Base-by-base conservation (phyloP, 2,797 vertebrate genomes). In the Tenualosa ilisha region DNA sequence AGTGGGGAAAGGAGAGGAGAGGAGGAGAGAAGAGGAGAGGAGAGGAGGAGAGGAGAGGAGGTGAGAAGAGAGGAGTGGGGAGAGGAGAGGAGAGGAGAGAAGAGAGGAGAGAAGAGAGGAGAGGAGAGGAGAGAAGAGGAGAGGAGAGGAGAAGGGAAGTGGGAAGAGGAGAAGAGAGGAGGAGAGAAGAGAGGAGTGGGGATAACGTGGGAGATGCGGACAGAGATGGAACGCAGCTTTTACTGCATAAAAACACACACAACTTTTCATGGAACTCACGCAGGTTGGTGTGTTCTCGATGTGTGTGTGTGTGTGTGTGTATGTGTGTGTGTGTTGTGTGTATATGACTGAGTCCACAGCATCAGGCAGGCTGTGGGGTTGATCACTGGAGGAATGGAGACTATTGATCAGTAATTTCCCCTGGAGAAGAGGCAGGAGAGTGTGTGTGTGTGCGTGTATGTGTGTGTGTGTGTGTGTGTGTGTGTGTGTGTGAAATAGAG, bases 251-350 rank as follows among this genome's bases (percentile, higher is more conserved):
- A 63, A 63, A 6, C n/a, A 1, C n/a, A 26, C 61, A 63, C n/a
- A 0, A 24, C n/a, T 26, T 24, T 2, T 8, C 61, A 63, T n/a
- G 9, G 2, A 11, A 63, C 61, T 63, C n/a, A 26, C n/a, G 20
- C 20, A 22, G 56, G 81, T 81, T 31, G 0, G 15, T 61, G 40
- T 81, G 17, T 49, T 13, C 50, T 17, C 11, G 7, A 61, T 51
- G 81, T 75, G 82, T 68, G 72, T 49, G 46, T 22, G 13, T 22
- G 13, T 20, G 63, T 50, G 51, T 3, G 5, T 22, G 20, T 17
- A 40, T 84, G 83, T 68, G 83, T 53, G 83, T 84, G 83, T 83
- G 40, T 56, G 82, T 86, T 86, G 24, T 68, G 65, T 75, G 59
- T 86, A 43, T 49, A 24, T 68, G 13, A 20, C 54, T 56, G 53